Evolutionary conservation across 2,888 invertebrate species (phyloP).

Genomic region (Ashinkailepas kermadecensis): DNA sequence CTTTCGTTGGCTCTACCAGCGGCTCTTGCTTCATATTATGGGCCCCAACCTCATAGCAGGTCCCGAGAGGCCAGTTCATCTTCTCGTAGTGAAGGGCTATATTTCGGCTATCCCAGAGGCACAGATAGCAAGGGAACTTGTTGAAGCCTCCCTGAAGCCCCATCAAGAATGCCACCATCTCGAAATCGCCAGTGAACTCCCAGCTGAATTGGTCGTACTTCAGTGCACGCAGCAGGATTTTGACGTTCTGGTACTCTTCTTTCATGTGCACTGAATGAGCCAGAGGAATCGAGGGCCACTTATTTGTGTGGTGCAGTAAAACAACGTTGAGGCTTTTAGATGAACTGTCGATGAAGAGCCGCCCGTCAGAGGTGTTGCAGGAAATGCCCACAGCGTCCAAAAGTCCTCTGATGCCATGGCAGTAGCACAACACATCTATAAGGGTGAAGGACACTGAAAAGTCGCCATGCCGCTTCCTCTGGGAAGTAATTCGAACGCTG

Average conservation of each 20-base stretch:
- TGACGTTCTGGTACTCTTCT: slow-evolving; percentile 38
- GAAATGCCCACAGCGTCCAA: background rate
- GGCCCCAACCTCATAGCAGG: slow-evolving; percentile 21
- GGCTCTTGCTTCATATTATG: slow-evolving; percentile 27
- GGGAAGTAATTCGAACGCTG: background rate
- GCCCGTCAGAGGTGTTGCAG: background rate
- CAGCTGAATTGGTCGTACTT: slow-evolving; percentile 36
- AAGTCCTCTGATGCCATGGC: background rate
- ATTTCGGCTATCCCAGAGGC: slow-evolving; percentile 31
- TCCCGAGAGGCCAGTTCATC: slow-evolving; percentile 30
- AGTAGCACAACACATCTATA: background rate
- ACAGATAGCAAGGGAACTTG: slow-evolving; percentile 29
- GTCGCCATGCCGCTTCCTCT: background rate
- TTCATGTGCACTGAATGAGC: slow-evolving; percentile 37
- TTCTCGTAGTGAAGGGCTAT: slow-evolving; percentile 27
- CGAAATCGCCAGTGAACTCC: slow-evolving; percentile 37
- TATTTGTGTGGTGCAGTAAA: too few species aligned
- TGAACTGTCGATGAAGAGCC: slow-evolving; percentile 29
- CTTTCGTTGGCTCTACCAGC: slow-evolving; percentile 27
- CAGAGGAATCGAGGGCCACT: slow-evolving; percentile 28
- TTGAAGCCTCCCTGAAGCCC: slow-evolving; percentile 34
- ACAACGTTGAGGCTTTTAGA: slow-evolving; percentile 22
- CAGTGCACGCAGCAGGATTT: slow-evolving; percentile 35
- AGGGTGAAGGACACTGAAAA: background rate
- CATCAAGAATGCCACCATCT: slow-evolving; percentile 36